A percentile compares a stretch with the other conserved stretches of the same genome.
phyloP scores from a whole-genome alignment of 1,140 invertebrate species.

The Acromyrmex charruanus region DNA sequence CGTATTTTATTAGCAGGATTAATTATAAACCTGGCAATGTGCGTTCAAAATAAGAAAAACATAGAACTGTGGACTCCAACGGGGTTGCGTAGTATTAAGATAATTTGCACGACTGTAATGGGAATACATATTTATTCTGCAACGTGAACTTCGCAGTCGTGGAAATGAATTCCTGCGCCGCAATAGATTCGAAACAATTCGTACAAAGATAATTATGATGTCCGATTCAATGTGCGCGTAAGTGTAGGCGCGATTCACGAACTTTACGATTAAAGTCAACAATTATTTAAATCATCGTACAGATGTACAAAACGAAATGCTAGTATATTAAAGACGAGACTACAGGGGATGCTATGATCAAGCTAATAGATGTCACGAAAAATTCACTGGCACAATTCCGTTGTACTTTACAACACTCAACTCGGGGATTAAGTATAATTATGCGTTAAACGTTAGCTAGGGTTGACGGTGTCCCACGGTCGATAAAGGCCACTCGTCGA shows the following conservation, averaged over 20 bases:
- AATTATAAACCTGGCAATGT: conserved; percentile 37
- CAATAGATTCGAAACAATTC: conserved; percentile 10
- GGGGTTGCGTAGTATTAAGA: conserved; percentile 26
- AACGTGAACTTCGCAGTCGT: conserved; percentile 3
- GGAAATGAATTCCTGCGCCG: conserved; percentile 4
- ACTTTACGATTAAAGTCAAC: not conserved
- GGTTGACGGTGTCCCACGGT: conserved; percentile 29
- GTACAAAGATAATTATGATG: not conserved
- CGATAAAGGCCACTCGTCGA: conserved; percentile 33
- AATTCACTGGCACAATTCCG: not conserved
- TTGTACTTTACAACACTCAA: not conserved
- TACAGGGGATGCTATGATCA: not conserved
- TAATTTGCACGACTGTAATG: conserved; percentile 39
- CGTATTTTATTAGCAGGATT: conserved; percentile 44
- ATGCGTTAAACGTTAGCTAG: conserved; percentile 20
- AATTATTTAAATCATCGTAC: not conserved
- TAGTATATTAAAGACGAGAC: not conserved
- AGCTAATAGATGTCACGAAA: not conserved
- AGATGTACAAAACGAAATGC: not conserved
- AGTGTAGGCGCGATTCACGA: not conserved
- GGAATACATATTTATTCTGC: conserved; percentile 33
- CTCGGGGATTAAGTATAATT: conserved; percentile 25
- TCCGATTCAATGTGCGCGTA: not conserved
- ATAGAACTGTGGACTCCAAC: conserved; percentile 12
- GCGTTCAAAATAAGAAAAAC: not conserved